These are phyloP conservation scores for Geotrypetes seraphini DNA, from an alignment of 2,797 vertebrate species.

Conservation along the genomic window DNA sequence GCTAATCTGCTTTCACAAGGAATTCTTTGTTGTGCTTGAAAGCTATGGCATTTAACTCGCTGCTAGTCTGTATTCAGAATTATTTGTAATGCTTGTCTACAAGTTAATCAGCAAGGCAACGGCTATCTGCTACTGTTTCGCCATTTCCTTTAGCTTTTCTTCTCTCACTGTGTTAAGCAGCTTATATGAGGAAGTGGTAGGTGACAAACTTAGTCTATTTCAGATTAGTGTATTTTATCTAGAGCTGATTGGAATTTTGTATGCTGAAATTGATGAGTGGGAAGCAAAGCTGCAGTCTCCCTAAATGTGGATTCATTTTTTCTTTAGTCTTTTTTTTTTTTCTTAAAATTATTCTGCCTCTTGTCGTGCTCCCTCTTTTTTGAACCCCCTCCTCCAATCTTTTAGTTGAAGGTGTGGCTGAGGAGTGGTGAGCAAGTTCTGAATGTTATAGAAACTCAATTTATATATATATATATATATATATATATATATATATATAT, in stretches of 20 bases:
- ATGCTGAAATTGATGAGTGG: constrained; percentile 57
- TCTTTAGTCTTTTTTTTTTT: constrained; percentile 1
- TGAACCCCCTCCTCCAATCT: too few relatives aligned
- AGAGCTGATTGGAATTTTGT: constrained; percentile 58
- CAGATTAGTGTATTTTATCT: constrained; percentile 65
- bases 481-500: too few relatives aligned
- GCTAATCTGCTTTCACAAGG: constrained; percentile 65
- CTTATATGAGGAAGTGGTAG: constrained; percentile 63
- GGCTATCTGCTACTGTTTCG: constrained; percentile 57
- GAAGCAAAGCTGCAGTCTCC: constrained; percentile 39
- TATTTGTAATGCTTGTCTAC: constrained; percentile 68
- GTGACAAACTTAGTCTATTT: constrained; percentile 63
- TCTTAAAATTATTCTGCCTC: too few relatives aligned
- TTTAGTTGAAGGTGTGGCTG: too few relatives aligned
- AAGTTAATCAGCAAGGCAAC: constrained; percentile 69
- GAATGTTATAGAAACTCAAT: too few relatives aligned
- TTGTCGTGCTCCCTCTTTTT: too few relatives aligned
- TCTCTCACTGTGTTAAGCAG: constrained; percentile 53
- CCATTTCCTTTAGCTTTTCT: constrained; percentile 60
- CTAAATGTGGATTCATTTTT: constrained; percentile 38
- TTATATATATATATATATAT: too few relatives aligned
- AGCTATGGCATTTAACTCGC: constrained; percentile 69
- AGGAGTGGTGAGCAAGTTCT: too few relatives aligned
- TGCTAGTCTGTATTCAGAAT: constrained; percentile 57
- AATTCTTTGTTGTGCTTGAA: constrained; percentile 66